Conservation (phyloP, 2,113 vertebrate genomes). For the Alces alces region DNA sequence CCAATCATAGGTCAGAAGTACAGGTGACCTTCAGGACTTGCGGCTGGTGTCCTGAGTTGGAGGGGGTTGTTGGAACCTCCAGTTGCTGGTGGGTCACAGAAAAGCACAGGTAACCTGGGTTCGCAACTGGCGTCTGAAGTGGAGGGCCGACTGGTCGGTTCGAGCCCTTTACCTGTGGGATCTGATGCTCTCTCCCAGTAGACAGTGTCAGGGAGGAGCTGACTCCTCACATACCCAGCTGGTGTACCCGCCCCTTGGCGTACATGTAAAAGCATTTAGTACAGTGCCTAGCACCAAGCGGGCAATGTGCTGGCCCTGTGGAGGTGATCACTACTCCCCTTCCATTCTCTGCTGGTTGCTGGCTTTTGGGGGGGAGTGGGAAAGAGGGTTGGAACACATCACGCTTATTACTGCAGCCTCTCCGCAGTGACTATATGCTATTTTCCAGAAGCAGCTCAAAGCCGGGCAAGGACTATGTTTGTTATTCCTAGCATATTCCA, state of each 20-base stretch:
- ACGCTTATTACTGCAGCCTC: neutral
- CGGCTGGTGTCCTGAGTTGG: neutral
- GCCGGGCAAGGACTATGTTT: neutral
- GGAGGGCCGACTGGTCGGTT: neutral
- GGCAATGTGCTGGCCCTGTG: neutral
- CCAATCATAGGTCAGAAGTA: neutral
- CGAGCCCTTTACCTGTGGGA: neutral
- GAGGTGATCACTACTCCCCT: neutral
- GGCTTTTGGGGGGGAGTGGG: neutral
- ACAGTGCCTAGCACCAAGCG: neutral
- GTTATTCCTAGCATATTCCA: neutral
- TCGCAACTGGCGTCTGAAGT: neutral
- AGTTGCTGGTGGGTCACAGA: neutral
- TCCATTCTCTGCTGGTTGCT: neutral
- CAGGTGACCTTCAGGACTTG: neutral
- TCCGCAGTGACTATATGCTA: neutral
- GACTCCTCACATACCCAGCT: neutral
- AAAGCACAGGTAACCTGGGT: neutral
- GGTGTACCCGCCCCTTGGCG: neutral
- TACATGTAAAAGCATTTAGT: neutral
- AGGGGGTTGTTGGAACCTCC: neutral
- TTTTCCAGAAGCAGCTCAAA: slow-evolving; percentile 23
- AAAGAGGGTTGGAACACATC: neutral
- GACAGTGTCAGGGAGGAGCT: neutral
- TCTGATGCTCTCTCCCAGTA: neutral